Evolutionary conservation across 2,113 vertebrate genomes (phyloP), one percentile per base, ranked within the genome.

Genomic region (Tiliqua scincoides): DNA sequence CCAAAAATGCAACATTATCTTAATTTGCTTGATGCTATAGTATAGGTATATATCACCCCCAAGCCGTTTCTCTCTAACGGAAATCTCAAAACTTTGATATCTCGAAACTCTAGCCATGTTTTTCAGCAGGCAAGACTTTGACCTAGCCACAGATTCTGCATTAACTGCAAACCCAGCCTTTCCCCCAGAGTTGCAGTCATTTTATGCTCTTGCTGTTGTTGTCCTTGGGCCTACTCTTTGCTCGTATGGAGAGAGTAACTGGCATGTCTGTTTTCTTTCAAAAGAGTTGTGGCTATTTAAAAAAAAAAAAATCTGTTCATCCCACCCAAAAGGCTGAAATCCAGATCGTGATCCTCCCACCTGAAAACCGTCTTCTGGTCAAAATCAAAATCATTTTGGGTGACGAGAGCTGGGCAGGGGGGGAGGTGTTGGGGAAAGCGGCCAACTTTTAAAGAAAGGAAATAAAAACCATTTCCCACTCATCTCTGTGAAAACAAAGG

Each of bases 221-320:
- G 20, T 74, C 59, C 43, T 74, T 80, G 57, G 54, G n/a, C 17
- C n/a, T 25, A 27, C 40, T 68, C 62, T 52, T n/a, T 1, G 27
- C 30, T 30, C 54, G 54, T 32, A 20, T 6, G n/a, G 12, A 76
- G 30, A 37, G 70, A 67, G n/a, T 63, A 7, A 6, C 54, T 27
- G n/a, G 83, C 32, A 25, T 1, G 23, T 70, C 83, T 85, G 83
- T 78, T 85, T 85, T 78, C 73, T 85, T 77, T 85, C 83, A 85
- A 40, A 40, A 35, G 6, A 62, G 37, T 5, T 40, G 14, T 21
- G 57, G 77, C n/a, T 73, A 48, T 83, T 73, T 48, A 27, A 59
- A 30, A 61, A 6, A 21, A 10, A 20, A 15, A 32, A 40, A 48
- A 57, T 3, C 3, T 20, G 43, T 35, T 6, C 40, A 79, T 40